phyloP scores from a whole-genome alignment of 2,888 invertebrate genomes.

The Aporophyla nigra region DNA sequence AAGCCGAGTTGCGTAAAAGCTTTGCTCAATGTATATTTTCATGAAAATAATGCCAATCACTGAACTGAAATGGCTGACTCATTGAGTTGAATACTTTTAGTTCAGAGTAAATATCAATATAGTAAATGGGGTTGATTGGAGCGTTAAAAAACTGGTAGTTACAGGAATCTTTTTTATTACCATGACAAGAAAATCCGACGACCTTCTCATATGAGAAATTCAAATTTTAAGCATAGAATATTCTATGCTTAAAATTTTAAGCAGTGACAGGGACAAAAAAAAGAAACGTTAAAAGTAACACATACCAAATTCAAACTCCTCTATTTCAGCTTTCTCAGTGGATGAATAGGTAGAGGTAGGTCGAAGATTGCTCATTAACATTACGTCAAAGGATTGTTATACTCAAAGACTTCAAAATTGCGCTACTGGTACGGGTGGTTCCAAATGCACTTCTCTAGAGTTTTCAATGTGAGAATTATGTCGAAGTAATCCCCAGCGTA shows the following conservation, averaged over 20 bases:
- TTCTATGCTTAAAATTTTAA: neutral
- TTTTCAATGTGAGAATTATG: constrained; percentile 18
- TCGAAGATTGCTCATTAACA: constrained; percentile 37
- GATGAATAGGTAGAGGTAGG: constrained; percentile 1
- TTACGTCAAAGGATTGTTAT: constrained; percentile 39
- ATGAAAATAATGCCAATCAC: constrained; percentile 41
- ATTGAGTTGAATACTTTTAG: constrained; percentile 45
- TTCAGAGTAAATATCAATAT: neutral
- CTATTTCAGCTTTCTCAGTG: neutral
- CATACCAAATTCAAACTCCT: constrained; percentile 21
- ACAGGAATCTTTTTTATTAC: neutral
- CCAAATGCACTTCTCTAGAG: neutral
- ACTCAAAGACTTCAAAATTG: constrained; percentile 21
- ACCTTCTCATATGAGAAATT: neutral
- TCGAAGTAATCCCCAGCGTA: constrained; percentile 11
- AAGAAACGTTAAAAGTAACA: too few species aligned
- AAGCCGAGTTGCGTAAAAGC: constrained; percentile 27
- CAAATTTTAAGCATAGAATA: too few species aligned
- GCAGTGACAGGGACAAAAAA: neutral
- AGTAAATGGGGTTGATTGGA: constrained; percentile 8
- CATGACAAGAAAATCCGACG: neutral
- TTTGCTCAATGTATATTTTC: constrained; percentile 23
- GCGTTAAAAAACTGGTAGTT: neutral
- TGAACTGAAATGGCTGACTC: constrained; percentile 39
- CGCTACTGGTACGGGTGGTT: neutral